phyloP scores from a whole-genome alignment of 2,888 invertebrate species.

The Agriopis aurantiaria region DNA sequence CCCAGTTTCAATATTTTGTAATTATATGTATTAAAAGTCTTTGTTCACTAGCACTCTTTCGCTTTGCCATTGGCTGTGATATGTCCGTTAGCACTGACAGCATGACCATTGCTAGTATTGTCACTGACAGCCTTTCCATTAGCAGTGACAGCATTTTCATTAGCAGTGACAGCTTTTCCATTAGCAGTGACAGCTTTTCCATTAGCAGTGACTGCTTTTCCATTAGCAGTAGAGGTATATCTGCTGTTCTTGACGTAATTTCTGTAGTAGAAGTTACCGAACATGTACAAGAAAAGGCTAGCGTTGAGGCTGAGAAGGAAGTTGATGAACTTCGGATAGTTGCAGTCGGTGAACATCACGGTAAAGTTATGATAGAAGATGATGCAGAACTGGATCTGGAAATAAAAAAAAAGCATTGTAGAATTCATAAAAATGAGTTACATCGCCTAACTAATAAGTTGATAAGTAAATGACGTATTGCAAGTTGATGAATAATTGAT shows the following conservation, averaged over 20 bases:
- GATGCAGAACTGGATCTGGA: slow-evolving; percentile 91
- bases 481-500: too few relatives aligned
- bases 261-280: slow-evolving; percentile 90
- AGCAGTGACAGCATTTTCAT: background rate
- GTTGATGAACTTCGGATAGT: slow-evolving; percentile 90
- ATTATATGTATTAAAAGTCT: slow-evolving; percentile 41
- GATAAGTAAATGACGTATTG: too few relatives aligned
- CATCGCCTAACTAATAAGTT: too few relatives aligned
- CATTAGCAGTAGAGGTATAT: slow-evolving; percentile 18
- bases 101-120: slow-evolving; percentile 4
- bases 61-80: slow-evolving; percentile 52
- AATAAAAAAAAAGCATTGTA: slow-evolving; percentile 35
- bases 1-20: slow-evolving; percentile 20
- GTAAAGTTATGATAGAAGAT: slow-evolving; percentile 90
- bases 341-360: slow-evolving; percentile 89
- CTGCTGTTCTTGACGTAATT: slow-evolving; percentile 84
- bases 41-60: slow-evolving; percentile 70
- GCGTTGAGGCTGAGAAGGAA: slow-evolving; percentile 89
- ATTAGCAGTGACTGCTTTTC: background rate
- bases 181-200: slow-evolving; percentile 6
- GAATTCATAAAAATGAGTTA: too few relatives aligned
- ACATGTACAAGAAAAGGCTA: slow-evolving; percentile 91
- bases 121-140: slow-evolving; percentile 11
- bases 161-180: background rate
- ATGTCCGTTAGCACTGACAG: slow-evolving; percentile 10